Evolutionary conservation across 2,797 vertebrate genomes (phyloP).

Genomic region (Harpagifer antarcticus): DNA sequence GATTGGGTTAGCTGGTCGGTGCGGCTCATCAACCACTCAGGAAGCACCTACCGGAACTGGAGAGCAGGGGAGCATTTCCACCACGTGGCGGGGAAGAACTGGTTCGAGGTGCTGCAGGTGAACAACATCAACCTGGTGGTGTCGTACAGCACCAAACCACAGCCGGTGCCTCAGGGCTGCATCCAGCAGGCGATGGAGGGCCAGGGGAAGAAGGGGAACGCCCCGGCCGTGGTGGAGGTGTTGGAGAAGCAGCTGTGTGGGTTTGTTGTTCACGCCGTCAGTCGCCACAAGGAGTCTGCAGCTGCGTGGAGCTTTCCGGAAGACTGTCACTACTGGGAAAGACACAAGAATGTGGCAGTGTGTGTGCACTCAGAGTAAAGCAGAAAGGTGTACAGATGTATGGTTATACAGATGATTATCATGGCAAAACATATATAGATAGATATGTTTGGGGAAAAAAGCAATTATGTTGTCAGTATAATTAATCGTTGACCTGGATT

Average conservation of each 20-base stretch:
- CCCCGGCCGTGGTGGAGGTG: slow-evolving; percentile 76
- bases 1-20: slow-evolving; percentile 87
- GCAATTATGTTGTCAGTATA: no score
- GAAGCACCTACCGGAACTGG: slow-evolving; percentile 80
- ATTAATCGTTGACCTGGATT: no score
- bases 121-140: slow-evolving; percentile 81
- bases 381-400: neutral
- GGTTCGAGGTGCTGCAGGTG: slow-evolving; percentile 82
- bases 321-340: slow-evolving; percentile 87
- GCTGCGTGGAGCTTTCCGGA: slow-evolving; percentile 84
- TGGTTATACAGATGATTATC: neutral
- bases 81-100: slow-evolving; percentile 76
- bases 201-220: slow-evolving; percentile 74
- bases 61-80: slow-evolving; percentile 85
- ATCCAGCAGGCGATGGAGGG: slow-evolving; percentile 80
- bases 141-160: slow-evolving; percentile 79
- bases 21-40: slow-evolving; percentile 80
- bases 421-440: no score
- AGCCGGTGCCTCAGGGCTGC: slow-evolving; percentile 72
- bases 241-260: slow-evolving; percentile 81
- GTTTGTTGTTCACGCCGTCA: slow-evolving; percentile 83
- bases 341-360: slow-evolving; percentile 81
- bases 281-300: slow-evolving; percentile 81
- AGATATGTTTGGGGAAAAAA: no score
- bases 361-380: slow-evolving; percentile 83